Conservation (phyloP, 2,888 invertebrate genomes). For the Drosophila buzzatii region DNA sequence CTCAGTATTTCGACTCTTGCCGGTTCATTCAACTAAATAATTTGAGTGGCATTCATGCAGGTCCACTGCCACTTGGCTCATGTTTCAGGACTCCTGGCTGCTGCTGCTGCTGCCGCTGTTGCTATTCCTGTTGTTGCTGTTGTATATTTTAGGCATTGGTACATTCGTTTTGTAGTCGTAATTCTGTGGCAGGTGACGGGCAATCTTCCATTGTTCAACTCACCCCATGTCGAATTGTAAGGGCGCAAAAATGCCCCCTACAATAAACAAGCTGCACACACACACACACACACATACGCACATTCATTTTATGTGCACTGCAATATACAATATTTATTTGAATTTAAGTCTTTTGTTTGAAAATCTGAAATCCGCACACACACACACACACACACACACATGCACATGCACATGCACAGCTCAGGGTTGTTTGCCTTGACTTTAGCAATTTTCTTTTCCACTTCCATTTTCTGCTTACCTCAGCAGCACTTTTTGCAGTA, state of each 20-base stretch:
- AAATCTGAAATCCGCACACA: conserved; percentile 73
- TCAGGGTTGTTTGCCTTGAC: conserved; percentile 76
- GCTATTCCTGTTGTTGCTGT: conserved; percentile 27
- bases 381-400: neutral
- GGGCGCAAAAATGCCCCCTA: conserved; percentile 80
- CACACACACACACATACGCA: conserved; percentile 21
- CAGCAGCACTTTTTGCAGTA: conserved; percentile 27
- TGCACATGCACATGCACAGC: conserved; percentile 21
- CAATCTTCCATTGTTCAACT: conserved; percentile 85
- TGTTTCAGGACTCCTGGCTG: conserved; percentile 71
- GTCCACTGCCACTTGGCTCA: conserved; percentile 76
- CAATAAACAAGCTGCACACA: conserved; percentile 72
- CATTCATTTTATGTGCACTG: conserved; percentile 76
- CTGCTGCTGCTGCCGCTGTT: conserved; percentile 29
- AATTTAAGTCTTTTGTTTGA: conserved; percentile 81
- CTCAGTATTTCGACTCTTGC: conserved; percentile 76
- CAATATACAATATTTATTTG: conserved; percentile 83
- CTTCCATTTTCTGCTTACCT: conserved; percentile 7
- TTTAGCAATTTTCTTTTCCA: conserved; percentile 38
- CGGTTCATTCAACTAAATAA: conserved; percentile 83
- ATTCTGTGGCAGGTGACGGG: conserved; percentile 85
- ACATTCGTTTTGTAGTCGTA: conserved; percentile 72
- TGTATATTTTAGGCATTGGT: conserved; percentile 54
- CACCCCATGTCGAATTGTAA: conserved; percentile 84
- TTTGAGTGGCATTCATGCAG: conserved; percentile 83